Evolutionary conservation across 2,888 invertebrate species (phyloP).

Genomic region (Luperina nickerlii): DNA sequence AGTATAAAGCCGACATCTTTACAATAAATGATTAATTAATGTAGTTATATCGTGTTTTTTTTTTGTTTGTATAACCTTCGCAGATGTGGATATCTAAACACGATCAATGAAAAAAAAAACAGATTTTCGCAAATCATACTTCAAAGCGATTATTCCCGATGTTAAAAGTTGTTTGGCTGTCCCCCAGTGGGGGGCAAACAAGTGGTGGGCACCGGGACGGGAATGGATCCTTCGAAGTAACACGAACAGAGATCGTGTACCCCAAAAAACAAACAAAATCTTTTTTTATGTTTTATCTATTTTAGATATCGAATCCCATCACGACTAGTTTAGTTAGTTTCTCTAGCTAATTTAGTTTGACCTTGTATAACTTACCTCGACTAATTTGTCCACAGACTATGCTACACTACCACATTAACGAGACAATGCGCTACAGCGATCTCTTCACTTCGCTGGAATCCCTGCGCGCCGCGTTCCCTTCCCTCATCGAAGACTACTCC

Average conservation of each 20-base stretch:
- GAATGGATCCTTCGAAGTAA: no score
- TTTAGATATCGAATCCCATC: not conserved
- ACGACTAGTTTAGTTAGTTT: no score
- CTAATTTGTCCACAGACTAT: constrained; percentile 86
- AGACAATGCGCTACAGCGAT: constrained; percentile 90
- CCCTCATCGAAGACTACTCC: constrained; percentile 93
- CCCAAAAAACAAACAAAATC: no score
- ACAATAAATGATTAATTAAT: not conserved
- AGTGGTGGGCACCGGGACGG: no score
- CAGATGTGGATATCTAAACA: no score
- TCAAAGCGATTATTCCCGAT: no score
- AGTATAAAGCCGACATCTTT: not conserved
- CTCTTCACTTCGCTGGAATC: constrained; percentile 92
- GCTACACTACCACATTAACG: constrained; percentile 92
- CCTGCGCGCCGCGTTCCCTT: constrained; percentile 80
- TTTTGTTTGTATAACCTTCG: not conserved
- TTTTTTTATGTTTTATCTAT: not conserved
- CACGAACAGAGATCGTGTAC: no score
- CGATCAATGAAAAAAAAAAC: no score
- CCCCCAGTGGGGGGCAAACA: no score
- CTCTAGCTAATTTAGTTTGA: not conserved
- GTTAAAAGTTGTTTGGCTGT: no score
- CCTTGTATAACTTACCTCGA: not conserved
- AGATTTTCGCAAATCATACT: no score
- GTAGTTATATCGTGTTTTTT: no score